Base-by-base conservation (phyloP, 1,140 invertebrate species). In the Apolygus lucorum region DNA sequence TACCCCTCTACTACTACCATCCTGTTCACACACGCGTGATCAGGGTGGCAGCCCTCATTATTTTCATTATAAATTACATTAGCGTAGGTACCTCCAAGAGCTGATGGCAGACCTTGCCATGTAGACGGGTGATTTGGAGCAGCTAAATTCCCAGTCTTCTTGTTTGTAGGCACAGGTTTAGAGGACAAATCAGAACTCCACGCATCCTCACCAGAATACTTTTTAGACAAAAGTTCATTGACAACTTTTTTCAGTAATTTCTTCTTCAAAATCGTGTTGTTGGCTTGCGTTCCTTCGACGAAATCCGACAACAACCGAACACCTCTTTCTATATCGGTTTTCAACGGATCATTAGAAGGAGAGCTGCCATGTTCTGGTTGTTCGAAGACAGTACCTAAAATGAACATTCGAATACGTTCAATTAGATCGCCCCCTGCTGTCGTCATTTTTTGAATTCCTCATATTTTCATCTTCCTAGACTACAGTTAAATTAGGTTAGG, bases 231-330 rank as follows among this genome's bases (percentile, higher is more conserved):
- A 0, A 83, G 73, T 65, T 81, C 76, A 24, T 81, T 81, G 0
- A 82, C 79, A 21, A 83, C 78, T 52, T 80, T 78, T 62, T 80
- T 79, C 54, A 82, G 79, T 28, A 82, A 73, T 59, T 72, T 68
- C 29, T 70, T 72, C 34, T 72, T 74, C 42, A 70, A 52, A 17
- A 67, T 21, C 0, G 65, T 68, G 63, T 72, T 59, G n/a, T 67
- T 71, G 1, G 69, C 67, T 52, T 71, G 68, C 17, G 71, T 63
- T 22, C 62, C 77, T 28, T 78, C 77, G 2, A 82, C 77, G 1
- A 83, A 74, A 52, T 77, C 79, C 27, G 80, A 79, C 1, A 83
- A 28, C 27, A 83, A 78, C 59, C 78, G 78, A 0, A 82, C 76
- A 29, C 81, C 80, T 26, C 79, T 76, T 28, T 82, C 79, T 2